Conservation (phyloP, 2,888 invertebrate species). For the Galerucella nymphaeae region DNA sequence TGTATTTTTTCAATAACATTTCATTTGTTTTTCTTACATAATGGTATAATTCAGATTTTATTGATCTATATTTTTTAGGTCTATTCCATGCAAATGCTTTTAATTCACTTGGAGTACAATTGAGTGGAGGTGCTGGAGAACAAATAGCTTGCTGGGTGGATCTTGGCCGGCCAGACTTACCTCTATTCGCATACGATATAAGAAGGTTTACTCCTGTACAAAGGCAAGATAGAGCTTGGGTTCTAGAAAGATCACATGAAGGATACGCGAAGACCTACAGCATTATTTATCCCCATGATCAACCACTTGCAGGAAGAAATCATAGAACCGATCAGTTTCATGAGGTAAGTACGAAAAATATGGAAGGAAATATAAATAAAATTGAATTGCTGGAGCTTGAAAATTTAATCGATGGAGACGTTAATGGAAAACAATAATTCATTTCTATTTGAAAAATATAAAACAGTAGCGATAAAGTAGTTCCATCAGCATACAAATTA, state of each 20-base stretch:
- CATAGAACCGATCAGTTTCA: slow-evolving; percentile 76
- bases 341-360: no score
- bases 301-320: slow-evolving; percentile 83
- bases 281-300: slow-evolving; percentile 85
- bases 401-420: no score
- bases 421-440: no score
- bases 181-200: slow-evolving; percentile 89
- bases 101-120: slow-evolving; percentile 93
- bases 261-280: slow-evolving; percentile 89
- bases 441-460: no score
- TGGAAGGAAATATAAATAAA: no score
- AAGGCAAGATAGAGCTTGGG: slow-evolving; percentile 78
- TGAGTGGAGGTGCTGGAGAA: slow-evolving; percentile 87
- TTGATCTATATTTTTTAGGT: slow-evolving; percentile 67
- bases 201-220: slow-evolving; percentile 83
- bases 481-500: no score
- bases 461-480: no score
- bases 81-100: slow-evolving; percentile 89
- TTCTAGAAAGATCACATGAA: slow-evolving; percentile 86
- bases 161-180: slow-evolving; percentile 82
- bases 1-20: no score
- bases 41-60: no score
- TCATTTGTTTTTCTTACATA: no score
- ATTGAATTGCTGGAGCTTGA: no score
- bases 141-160: slow-evolving; percentile 89